Conservation (phyloP, 2,113 vertebrate genomes). For the Eclectus roratus region DNA sequence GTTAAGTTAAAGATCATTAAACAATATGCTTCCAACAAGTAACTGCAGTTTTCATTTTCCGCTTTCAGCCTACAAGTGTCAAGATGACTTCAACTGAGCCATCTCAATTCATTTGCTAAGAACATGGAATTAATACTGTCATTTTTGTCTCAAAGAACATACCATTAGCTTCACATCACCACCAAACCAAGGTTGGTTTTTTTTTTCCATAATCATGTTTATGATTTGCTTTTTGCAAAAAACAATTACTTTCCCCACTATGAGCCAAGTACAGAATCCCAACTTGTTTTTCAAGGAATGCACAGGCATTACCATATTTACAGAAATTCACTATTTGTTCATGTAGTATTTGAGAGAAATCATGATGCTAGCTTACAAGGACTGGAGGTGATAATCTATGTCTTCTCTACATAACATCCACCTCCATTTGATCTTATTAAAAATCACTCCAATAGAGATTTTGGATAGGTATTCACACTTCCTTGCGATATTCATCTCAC, state of each 20-base stretch:
- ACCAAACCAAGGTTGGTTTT: background rate
- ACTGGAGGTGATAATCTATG: background rate
- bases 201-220: background rate
- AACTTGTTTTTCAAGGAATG: conserved; percentile 30
- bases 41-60: background rate
- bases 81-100: background rate
- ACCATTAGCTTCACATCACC: background rate
- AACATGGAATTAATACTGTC: background rate
- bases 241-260: background rate
- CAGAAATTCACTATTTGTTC: background rate
- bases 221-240: background rate
- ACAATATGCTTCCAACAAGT: background rate
- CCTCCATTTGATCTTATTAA: background rate
- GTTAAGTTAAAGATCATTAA: background rate
- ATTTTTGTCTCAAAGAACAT: background rate
- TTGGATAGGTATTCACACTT: background rate
- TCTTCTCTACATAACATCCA: background rate
- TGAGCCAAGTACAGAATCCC: background rate
- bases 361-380: background rate
- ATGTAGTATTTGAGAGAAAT: background rate
- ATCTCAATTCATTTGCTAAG: background rate
- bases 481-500: background rate
- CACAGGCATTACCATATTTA: background rate
- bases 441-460: background rate
- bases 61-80: background rate